These are phyloP conservation scores for Pseudomyrmex gracilis DNA, from an alignment of 1,140 invertebrate genomes.

Conservation along the genomic window DNA sequence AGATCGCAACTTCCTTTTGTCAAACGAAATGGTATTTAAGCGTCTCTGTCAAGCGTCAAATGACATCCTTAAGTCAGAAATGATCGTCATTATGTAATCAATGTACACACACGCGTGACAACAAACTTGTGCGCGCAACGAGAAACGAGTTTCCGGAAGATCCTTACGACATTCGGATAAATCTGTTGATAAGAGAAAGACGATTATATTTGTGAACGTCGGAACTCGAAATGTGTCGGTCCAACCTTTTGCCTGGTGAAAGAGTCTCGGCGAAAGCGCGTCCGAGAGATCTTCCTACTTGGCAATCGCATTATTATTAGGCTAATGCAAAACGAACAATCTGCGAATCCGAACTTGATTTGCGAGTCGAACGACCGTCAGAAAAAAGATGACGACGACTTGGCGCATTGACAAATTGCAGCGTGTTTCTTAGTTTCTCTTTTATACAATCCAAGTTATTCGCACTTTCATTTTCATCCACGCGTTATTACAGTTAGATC, in stretches of 20 bases:
- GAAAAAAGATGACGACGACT: constrained; percentile 1
- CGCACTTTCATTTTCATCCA: constrained; percentile 19
- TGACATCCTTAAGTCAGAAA: background rate
- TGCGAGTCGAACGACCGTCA: background rate
- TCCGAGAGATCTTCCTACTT: constrained; percentile 27
- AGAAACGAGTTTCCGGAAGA: background rate
- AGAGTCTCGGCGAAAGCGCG: constrained; percentile 36
- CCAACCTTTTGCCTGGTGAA: constrained; percentile 57
- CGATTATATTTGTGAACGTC: constrained; percentile 29
- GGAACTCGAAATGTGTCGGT: constrained; percentile 58
- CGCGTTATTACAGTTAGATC: constrained; percentile 17
- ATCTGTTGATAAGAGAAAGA: background rate
- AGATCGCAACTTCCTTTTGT: background rate
- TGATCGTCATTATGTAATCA: background rate
- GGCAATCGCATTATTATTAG: constrained; percentile 35
- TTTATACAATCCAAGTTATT: constrained; percentile 3
- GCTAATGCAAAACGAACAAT: constrained; percentile 26
- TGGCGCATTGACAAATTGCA: constrained; percentile 17
- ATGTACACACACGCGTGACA: too few species aligned
- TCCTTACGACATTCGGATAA: background rate
- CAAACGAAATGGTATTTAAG: background rate
- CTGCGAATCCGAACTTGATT: constrained; percentile 12
- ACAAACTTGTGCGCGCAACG: too few species aligned
- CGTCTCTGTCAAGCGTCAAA: background rate
- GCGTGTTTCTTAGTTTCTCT: constrained; percentile 37